Conservation (phyloP, 2,888 invertebrate genomes). For the Toxonevra muliebris region DNA sequence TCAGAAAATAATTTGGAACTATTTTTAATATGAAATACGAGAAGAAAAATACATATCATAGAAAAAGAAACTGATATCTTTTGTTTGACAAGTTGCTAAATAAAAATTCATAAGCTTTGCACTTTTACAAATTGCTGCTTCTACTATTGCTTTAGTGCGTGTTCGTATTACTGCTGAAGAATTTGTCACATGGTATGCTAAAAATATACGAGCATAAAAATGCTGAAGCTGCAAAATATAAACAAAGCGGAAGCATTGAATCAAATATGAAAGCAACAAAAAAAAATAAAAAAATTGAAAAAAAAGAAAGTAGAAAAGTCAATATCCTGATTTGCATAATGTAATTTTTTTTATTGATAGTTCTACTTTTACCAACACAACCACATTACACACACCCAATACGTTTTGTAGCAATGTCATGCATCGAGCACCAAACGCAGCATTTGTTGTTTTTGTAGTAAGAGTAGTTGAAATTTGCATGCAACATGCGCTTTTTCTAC, state of each 20-base stretch:
- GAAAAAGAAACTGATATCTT: not conserved
- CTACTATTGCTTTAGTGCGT: too few species aligned
- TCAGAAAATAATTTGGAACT: too few species aligned
- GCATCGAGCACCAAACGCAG: too few species aligned
- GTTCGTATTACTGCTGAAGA: too few species aligned
- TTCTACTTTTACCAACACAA: constrained; percentile 33
- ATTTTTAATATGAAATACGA: too few species aligned
- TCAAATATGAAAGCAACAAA: not conserved
- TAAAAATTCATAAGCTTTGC: constrained; percentile 30
- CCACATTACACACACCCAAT: too few species aligned
- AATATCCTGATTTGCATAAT: constrained; percentile 46
- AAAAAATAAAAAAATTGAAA: not conserved
- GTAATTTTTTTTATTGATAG: constrained; percentile 47
- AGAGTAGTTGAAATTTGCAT: constrained; percentile 6
- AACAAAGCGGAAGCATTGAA: not conserved
- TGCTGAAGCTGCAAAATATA: not conserved
- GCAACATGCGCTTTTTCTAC: constrained; percentile 14
- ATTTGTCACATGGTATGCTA: too few species aligned
- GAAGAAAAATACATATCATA: too few species aligned
- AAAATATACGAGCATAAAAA: not conserved
- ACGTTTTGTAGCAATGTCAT: too few species aligned
- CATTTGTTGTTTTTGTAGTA: not conserved
- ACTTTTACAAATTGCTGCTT: not conserved
- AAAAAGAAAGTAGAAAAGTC: constrained; percentile 31
- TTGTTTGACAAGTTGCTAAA: constrained; percentile 29